Conservation (phyloP, 2,888 invertebrate genomes). For the Callosobruchus maculatus region DNA sequence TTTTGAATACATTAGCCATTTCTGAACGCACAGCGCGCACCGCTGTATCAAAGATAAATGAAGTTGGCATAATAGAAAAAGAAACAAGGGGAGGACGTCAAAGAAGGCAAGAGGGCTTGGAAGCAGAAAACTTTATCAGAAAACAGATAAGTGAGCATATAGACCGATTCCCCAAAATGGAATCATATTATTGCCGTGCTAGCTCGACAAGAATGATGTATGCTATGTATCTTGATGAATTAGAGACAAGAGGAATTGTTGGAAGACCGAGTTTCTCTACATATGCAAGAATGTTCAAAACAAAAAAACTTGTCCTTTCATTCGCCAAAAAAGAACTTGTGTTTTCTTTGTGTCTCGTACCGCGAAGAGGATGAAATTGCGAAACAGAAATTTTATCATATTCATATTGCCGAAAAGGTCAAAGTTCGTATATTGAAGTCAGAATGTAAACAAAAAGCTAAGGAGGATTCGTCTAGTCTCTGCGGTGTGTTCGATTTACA, state of each 20-base stretch:
- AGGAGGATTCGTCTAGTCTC: too few species aligned
- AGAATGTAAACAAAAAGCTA: too few species aligned
- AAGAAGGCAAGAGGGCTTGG: background rate
- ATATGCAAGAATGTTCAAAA: background rate
- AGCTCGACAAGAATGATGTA: background rate
- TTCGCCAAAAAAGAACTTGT: background rate
- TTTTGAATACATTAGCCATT: slow-evolving; percentile 6
- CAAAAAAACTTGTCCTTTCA: too few species aligned
- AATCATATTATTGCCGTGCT: background rate
- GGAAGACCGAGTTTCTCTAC: background rate
- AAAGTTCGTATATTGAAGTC: too few species aligned
- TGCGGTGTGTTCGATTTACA: too few species aligned
- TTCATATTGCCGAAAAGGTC: slow-evolving; percentile 1
- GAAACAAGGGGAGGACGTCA: too few species aligned
- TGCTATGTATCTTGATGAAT: background rate
- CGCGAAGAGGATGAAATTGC: background rate
- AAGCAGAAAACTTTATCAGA: slow-evolving; percentile 1
- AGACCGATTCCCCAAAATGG: background rate
- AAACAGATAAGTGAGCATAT: background rate
- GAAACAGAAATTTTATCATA: background rate
- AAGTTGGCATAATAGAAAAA: too few species aligned
- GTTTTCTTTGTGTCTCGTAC: background rate
- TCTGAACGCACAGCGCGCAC: slow-evolving; percentile 2
- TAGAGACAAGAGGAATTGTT: background rate
- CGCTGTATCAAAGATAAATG: background rate